A percentile compares a stretch with the other conserved stretches of the same genome.
Conservation (phyloP, 2,797 vertebrate genomes). For the Rhynchotus rufescens region DNA sequence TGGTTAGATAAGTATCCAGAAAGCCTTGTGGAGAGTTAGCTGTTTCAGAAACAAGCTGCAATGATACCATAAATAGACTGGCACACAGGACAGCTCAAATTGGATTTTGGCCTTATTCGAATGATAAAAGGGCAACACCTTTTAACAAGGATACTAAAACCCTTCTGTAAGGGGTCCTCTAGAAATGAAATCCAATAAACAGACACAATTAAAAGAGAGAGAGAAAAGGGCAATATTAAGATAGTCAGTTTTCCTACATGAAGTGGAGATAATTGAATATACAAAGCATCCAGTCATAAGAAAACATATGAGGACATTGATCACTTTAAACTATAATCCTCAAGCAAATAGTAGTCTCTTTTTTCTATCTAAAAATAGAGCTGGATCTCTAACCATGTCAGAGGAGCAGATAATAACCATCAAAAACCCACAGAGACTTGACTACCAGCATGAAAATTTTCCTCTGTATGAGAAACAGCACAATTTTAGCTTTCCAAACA, state of each 20-base stretch:
- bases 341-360: not conserved
- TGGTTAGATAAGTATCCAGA: slow-evolving; percentile 17
- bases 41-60: slow-evolving; percentile 19
- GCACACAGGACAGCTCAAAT: not conserved
- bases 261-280: not conserved
- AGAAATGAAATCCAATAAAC: slow-evolving; percentile 29
- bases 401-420: slow-evolving; percentile 27
- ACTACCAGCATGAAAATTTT: not conserved
- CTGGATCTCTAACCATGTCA: not conserved
- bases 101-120: slow-evolving; percentile 12
- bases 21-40: slow-evolving; percentile 19
- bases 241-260: not conserved
- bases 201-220: slow-evolving; percentile 2
- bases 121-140: slow-evolving; percentile 13
- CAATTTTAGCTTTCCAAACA: slow-evolving; percentile 22
- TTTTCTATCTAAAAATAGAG: slow-evolving; percentile 37
- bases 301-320: not conserved
- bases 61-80: slow-evolving; percentile 50
- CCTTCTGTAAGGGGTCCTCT: not conserved
- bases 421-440: not conserved
- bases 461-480: not conserved
- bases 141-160: not conserved
- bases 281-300: not conserved
- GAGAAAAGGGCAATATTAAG: not conserved
- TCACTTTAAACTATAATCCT: slow-evolving; percentile 4